These are phyloP conservation scores for Oligia strigilis DNA, from an alignment of 2,888 invertebrate species.

Conservation along the genomic window DNA sequence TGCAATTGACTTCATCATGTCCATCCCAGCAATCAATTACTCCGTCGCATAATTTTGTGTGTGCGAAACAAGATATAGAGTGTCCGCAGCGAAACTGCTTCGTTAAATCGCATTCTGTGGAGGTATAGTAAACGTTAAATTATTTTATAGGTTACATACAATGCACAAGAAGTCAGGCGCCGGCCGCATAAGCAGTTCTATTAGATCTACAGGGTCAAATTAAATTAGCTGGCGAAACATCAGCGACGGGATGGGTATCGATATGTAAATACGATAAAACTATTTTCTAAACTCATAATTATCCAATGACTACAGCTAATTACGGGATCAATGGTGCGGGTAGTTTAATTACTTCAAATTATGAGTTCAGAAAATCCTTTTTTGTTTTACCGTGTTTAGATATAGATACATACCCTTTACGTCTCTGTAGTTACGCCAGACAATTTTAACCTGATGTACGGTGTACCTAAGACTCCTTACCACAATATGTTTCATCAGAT, in stretches of 20 bases:
- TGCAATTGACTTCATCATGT: slow-evolving; percentile 93
- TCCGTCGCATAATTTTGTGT: slow-evolving; percentile 93
- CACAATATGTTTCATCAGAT: slow-evolving; percentile 93
- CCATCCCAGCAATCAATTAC: slow-evolving; percentile 95
- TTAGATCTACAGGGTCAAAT: neutral
- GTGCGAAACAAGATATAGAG: slow-evolving; percentile 93
- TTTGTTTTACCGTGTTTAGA: neutral
- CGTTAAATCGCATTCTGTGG: slow-evolving; percentile 92
- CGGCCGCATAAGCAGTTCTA: neutral
- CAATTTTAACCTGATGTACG: slow-evolving; percentile 32
- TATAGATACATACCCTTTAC: neutral
- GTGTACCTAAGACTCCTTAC: slow-evolving; percentile 82
- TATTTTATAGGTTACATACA: slow-evolving; percentile 4
- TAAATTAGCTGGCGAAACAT: neutral
- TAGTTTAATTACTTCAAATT: neutral
- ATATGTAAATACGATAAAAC: neutral
- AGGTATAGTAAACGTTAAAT: slow-evolving; percentile 35
- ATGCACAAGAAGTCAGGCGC: neutral
- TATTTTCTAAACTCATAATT: neutral
- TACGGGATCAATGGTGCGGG: neutral
- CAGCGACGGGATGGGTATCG: neutral
- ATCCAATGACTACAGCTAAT: neutral
- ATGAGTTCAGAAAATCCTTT: neutral
- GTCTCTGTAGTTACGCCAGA: neutral
- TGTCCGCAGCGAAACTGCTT: slow-evolving; percentile 94